Base-by-base conservation (phyloP, 2,113 vertebrate species). In the Microcebus tavaratra region DNA sequence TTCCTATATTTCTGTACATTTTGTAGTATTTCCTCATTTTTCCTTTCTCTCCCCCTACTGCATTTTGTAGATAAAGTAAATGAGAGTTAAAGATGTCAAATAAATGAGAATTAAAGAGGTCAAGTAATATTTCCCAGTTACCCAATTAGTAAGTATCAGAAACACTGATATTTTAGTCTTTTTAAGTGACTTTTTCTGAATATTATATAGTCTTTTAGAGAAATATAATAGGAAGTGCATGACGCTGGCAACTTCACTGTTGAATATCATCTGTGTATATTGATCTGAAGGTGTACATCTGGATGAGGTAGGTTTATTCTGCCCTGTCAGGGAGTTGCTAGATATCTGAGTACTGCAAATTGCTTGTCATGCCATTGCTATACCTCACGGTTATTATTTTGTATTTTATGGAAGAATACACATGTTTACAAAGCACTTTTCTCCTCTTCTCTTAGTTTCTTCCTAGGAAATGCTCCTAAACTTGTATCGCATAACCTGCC, bases 401-500 rank as follows among this genome's bases (percentile, higher is more conserved):
- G 34, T 70, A 25, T 20, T 76, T 68, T 82, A 7, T 17, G 59
- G 29, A 53, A 21, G 70, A 68, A 61, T 55, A 8, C 12, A 18
- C 23, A 36, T 57, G 78, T 88, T n/a, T 50, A 50, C 61, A 25
- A 84, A 53, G 27, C 20, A 27, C 59, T 50, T 82, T 88, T 36
- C 31, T 88, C 31, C n/a, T 25, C 11, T 34, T 67, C n/a, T 39
- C 9, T 45, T 65, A 31, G 31, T 72, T 79, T 7, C 57, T 45
- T 45, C 63, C n/a, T 83, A 57, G 67, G 63, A 78, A 75, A 6
- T 0, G 1, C 6, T 68, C 15, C 13, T 55, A 13, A 3, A 0
- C 11, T 86, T 53, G 25, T 73, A 18, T 53, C 20, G 34, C n/a
- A 14, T 23, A 67, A 3, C 15, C n/a, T 85, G 18, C 67, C 81